These are phyloP conservation scores for Xanthorhoe designata DNA, from an alignment of 2,888 invertebrate species.

Conservation along the genomic window DNA sequence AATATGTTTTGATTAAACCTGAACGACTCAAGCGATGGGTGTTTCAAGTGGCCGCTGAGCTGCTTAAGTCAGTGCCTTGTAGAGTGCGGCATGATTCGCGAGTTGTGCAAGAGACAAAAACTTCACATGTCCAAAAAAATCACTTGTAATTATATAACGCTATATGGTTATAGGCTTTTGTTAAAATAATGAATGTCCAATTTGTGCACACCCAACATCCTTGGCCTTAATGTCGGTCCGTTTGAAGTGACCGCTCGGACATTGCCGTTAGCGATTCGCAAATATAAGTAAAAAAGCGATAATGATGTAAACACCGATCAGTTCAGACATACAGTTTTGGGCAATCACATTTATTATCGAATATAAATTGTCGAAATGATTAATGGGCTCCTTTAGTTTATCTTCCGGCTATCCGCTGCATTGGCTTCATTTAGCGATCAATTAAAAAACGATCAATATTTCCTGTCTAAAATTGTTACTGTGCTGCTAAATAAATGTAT, in stretches of 20 bases:
- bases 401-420: slow-evolving; percentile 42
- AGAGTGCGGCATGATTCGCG: slow-evolving; percentile 38
- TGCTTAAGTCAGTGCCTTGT: slow-evolving; percentile 45
- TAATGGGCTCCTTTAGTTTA: slow-evolving; percentile 44
- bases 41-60: slow-evolving; percentile 37
- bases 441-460: slow-evolving; percentile 35
- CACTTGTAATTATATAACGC: slow-evolving; percentile 69
- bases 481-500: slow-evolving; percentile 20
- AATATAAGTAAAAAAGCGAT: slow-evolving; percentile 67
- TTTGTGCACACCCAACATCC: slow-evolving; percentile 68
- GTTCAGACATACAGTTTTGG: slow-evolving; percentile 48
- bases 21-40: slow-evolving; percentile 28
- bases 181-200: slow-evolving; percentile 75
- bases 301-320: slow-evolving; percentile 65
- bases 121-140: slow-evolving; percentile 58
- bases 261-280: slow-evolving; percentile 71
- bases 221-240: slow-evolving; percentile 75
- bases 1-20: slow-evolving; percentile 34
- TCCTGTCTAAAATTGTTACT: slow-evolving; percentile 29
- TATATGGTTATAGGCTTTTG: slow-evolving; percentile 72
- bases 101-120: slow-evolving; percentile 58
- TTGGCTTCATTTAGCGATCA: slow-evolving; percentile 39
- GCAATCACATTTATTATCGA: slow-evolving; percentile 51
- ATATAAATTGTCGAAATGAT: slow-evolving; percentile 50
- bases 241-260: slow-evolving; percentile 67